Conservation (phyloP, 2,797 vertebrate genomes). For the Pseudopleuronectes americanus region DNA sequence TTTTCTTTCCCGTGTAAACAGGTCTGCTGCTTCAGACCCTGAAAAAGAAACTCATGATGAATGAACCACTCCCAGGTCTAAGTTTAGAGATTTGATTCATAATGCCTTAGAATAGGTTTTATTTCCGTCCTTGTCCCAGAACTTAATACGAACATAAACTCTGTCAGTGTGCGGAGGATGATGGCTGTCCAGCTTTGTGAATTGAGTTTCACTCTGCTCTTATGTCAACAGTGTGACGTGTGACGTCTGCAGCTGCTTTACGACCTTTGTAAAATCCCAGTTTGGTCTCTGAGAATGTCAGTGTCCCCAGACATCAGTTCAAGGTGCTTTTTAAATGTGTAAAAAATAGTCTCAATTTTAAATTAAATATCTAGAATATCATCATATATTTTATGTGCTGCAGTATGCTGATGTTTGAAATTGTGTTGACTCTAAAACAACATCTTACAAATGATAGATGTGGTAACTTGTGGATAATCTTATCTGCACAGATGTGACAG, state of each 20-base stretch:
- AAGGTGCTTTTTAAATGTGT: too few relatives aligned
- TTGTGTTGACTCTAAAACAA: too few relatives aligned
- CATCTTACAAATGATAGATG: too few relatives aligned
- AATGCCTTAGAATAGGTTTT: not conserved
- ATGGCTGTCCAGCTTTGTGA: not conserved
- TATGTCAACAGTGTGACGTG: conserved; percentile 8
- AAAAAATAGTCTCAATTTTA: too few relatives aligned
- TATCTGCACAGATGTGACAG: too few relatives aligned
- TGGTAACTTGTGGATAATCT: too few relatives aligned
- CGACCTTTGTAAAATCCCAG: not conserved
- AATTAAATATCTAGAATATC: too few relatives aligned
- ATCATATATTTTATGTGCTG: too few relatives aligned
- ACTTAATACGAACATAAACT: not conserved
- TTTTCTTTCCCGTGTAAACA: conserved; percentile 50
- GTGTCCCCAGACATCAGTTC: too few relatives aligned
- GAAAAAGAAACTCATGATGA: not conserved
- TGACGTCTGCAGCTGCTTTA: not conserved
- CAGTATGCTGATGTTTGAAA: too few relatives aligned
- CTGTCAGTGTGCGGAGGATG: not conserved
- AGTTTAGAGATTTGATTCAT: not conserved
- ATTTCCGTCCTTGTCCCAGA: not conserved
- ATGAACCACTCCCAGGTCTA: not conserved
- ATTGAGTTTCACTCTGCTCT: not conserved
- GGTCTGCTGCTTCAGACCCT: conserved; percentile 13
- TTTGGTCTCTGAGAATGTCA: not conserved